phyloP scores from a whole-genome alignment of 2,888 invertebrate species.

The Lasioglossum zephyrum region DNA sequence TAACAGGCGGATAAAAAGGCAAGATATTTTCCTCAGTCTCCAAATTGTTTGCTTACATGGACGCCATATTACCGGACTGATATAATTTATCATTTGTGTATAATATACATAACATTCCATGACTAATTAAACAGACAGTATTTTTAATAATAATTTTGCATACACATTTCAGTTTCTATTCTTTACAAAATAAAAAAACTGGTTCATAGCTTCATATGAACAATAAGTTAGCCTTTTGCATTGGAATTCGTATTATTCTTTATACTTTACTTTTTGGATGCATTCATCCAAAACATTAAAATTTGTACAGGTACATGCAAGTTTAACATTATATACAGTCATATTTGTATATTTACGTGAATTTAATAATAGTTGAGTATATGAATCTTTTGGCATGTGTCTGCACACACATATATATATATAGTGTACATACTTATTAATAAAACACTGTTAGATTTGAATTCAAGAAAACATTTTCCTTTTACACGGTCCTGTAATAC shows the following conservation, averaged over 20 bases:
- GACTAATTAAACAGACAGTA: background rate
- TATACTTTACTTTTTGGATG: background rate
- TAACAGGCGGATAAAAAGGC: slow-evolving; percentile 75
- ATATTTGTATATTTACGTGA: background rate
- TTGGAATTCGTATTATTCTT: slow-evolving; percentile 7
- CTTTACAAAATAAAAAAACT: slow-evolving; percentile 4
- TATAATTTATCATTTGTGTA: slow-evolving; percentile 58
- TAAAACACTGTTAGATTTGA: background rate
- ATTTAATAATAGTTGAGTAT: background rate
- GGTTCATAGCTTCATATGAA: background rate
- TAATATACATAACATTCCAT: slow-evolving; percentile 9
- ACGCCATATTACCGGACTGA: slow-evolving; percentile 73
- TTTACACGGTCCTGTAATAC: background rate
- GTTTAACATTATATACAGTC: background rate
- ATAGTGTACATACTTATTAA: background rate
- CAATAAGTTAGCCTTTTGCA: slow-evolving; percentile 40
- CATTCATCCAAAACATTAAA: background rate
- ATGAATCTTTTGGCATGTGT: background rate
- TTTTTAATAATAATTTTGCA: background rate
- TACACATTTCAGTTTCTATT: background rate
- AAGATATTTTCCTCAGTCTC: slow-evolving; percentile 82
- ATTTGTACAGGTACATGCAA: background rate
- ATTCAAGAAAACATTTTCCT: background rate
- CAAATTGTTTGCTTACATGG: slow-evolving; percentile 76
- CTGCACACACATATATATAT: background rate